These are phyloP conservation scores for Hemicrepidius hirtus DNA, from an alignment of 2,888 invertebrate genomes.

Conservation along the genomic window DNA sequence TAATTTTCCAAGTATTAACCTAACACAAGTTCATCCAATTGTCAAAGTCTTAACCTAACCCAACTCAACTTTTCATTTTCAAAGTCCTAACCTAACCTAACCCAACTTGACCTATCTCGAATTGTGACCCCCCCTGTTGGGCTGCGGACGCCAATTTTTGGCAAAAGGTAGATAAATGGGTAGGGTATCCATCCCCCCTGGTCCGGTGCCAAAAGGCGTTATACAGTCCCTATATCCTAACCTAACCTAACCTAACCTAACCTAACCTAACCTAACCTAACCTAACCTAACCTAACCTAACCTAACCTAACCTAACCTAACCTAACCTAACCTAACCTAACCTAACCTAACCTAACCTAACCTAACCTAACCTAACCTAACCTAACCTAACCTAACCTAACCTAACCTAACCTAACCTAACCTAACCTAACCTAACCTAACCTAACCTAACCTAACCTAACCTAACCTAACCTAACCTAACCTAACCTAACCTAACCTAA, in stretches of 20 bases:
- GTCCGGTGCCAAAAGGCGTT: too few relatives aligned
- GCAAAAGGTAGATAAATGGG: too few relatives aligned
- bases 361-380: constrained; percentile 54
- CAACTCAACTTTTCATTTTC: constrained; percentile 26
- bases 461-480: constrained; percentile 24
- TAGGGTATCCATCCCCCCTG: too few relatives aligned
- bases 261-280: constrained; percentile 56
- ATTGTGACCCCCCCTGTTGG: too few relatives aligned
- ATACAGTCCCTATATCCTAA: too few relatives aligned
- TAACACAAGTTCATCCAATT: neutral
- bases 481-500: constrained; percentile 19
- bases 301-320: constrained; percentile 53
- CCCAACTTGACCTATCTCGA: too few relatives aligned
- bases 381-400: constrained; percentile 56
- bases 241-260: constrained; percentile 55
- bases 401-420: constrained; percentile 26
- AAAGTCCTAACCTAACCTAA: constrained; percentile 55
- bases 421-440: constrained; percentile 19
- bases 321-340: constrained; percentile 43
- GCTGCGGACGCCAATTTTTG: too few relatives aligned
- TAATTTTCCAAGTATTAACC: too few relatives aligned
- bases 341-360: constrained; percentile 54
- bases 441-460: constrained; percentile 21
- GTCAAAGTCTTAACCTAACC: too few relatives aligned
- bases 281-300: constrained; percentile 54